phyloP scores from a whole-genome alignment of 2,888 invertebrate genomes.

The Lasioglossum morio region DNA sequence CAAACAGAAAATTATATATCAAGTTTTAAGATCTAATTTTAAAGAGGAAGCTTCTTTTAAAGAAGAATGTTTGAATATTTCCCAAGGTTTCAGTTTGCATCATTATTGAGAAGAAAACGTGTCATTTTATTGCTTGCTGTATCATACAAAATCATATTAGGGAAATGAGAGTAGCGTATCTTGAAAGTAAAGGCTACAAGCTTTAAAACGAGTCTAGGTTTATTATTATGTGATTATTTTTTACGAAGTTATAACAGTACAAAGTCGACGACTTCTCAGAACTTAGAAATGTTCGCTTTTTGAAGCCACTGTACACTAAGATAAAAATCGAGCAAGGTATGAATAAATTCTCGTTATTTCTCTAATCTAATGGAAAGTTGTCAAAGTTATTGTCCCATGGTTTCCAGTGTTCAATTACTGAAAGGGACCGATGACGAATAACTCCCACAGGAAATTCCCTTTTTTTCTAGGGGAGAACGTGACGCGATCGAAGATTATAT shows the following conservation, averaged over 20 bases:
- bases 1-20: neutral
- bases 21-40: neutral
- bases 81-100: neutral
- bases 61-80: neutral
- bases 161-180: no score
- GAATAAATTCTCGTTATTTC: neutral
- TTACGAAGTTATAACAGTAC: neutral
- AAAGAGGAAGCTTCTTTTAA: neutral
- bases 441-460: neutral
- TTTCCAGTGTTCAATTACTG: neutral
- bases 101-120: neutral
- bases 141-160: neutral
- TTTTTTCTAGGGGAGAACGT: neutral
- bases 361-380: neutral
- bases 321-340: neutral
- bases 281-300: neutral
- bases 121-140: neutral
- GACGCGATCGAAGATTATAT: conserved; percentile 4
- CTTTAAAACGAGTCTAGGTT: neutral
- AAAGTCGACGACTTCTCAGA: neutral
- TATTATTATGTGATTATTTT: neutral
- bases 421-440: neutral
- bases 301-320: neutral
- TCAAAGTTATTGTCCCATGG: neutral
- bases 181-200: neutral